These are phyloP conservation scores for Drosophila bocqueti DNA, from an alignment of 1,140 invertebrate genomes.

Conservation along the genomic window DNA sequence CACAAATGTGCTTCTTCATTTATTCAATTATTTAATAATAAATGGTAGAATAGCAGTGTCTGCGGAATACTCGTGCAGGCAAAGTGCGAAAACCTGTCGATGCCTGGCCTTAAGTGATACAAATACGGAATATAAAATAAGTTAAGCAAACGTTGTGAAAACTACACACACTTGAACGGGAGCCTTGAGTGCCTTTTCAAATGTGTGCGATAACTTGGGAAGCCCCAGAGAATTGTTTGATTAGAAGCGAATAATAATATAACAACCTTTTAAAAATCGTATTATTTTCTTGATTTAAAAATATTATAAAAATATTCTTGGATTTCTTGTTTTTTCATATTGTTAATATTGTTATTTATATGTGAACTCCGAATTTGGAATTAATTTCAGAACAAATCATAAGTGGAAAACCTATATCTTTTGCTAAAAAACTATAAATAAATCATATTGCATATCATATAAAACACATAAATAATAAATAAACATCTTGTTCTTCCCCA, in stretches of 20 bases:
- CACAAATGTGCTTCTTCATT: constrained; percentile 44
- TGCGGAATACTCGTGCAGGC: constrained; percentile 16
- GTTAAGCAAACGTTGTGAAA: constrained; percentile 10
- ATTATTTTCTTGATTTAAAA: too few relatives aligned
- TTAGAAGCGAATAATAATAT: neutral
- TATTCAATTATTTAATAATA: constrained; percentile 78
- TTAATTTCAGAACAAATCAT: too few relatives aligned
- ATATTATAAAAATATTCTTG: too few relatives aligned
- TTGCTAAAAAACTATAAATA: neutral
- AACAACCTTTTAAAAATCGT: neutral
- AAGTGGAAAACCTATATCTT: neutral
- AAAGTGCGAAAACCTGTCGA: constrained; percentile 61
- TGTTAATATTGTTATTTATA: too few relatives aligned
- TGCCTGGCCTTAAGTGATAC: constrained; percentile 33
- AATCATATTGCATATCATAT: neutral
- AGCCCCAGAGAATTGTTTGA: neutral
- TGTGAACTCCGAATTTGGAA: too few relatives aligned
- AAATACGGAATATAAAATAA: constrained; percentile 31
- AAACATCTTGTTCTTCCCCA: neutral
- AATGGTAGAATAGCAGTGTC: constrained; percentile 63
- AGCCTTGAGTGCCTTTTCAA: neutral
- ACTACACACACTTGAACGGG: neutral
- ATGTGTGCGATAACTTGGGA: too few relatives aligned
- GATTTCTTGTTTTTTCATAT: too few relatives aligned
- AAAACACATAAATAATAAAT: neutral